Base-by-base conservation (phyloP, 2,113 vertebrate species). In the Xerus inauris region DNA sequence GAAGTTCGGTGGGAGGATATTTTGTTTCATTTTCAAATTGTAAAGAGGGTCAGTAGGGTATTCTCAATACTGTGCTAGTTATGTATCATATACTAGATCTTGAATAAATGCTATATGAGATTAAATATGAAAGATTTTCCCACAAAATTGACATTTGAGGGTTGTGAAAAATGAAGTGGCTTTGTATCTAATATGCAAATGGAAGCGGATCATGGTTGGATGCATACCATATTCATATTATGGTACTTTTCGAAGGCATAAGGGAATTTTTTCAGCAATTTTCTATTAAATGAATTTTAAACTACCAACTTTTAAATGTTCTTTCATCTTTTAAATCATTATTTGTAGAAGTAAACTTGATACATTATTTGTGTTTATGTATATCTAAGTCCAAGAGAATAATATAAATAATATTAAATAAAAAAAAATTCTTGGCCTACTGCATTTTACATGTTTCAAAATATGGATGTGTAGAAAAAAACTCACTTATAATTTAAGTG, bases 361-460 rank as follows among this genome's bases (percentile, higher is more conserved):
- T 40, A 82, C 19, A 47, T 12, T n/a, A 28, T 82, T 64, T 73
- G 4, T 90, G 64, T 10, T 13, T 92, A 54, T 75, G 13, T 47
- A 79, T 84, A 82, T n/a, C 40, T 38, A 87, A 92, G n/a, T 93
- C 51, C 45, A 85, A 91, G 35, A 82, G 54, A 96, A 72, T 28
- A 96, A 89, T 75, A 87, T 26, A 6, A 49, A 85, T 45, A 19
- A 93, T 85, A 96, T 47, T 69, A 85, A 82, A 88, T 80, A 76
- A 80, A 96, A 95, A 95, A 67, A 38, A 73, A 95, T 69, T 26
- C 4, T 91, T 89, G 28, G 11, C 42, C 20, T 76, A 22, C 12
- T 96, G 24, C 17, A 57, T 57, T 76, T 97, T 64, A 87, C 47
- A 75, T 42, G n/a, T 83, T 92, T 94, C 22, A 42, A 73, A 80